These are phyloP conservation scores for Volucella inflata DNA, from an alignment of 2,888 invertebrate genomes.

Conservation along the genomic window DNA sequence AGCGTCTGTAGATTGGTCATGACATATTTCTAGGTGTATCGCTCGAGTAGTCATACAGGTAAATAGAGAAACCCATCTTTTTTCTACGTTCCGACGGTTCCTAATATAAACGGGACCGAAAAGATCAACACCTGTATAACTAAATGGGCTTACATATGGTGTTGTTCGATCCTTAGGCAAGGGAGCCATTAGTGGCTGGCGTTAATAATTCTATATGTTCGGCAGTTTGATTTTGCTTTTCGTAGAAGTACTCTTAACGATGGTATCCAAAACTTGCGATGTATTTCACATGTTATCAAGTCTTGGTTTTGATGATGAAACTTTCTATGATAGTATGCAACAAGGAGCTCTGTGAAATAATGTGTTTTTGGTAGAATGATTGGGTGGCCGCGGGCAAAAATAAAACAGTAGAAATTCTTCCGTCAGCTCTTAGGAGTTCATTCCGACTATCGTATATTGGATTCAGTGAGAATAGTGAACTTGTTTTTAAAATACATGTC, in stretches of 20 bases:
- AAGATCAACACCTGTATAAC: constrained; percentile 17
- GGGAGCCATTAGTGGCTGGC: too few relatives aligned
- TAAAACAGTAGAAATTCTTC: neutral
- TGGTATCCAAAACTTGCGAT: constrained; percentile 40
- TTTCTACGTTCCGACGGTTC: constrained; percentile 12
- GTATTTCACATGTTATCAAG: constrained; percentile 36
- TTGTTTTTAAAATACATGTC: constrained; percentile 1
- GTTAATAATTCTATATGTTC: constrained; percentile 1
- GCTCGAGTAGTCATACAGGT: neutral
- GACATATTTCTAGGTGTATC: neutral
- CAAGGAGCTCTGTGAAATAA: constrained; percentile 27
- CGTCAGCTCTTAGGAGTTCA: neutral
- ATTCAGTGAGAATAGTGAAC: constrained; percentile 13
- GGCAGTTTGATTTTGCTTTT: constrained; percentile 27
- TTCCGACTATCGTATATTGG: constrained; percentile 2
- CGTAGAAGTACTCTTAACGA: constrained; percentile 18
- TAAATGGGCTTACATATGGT: constrained; percentile 24
- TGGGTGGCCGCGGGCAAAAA: neutral
- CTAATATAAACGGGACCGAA: constrained; percentile 20
- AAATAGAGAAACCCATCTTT: neutral
- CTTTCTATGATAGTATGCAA: constrained; percentile 26
- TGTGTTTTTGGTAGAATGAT: constrained; percentile 29
- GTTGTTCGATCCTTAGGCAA: too few relatives aligned
- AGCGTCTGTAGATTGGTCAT: neutral
- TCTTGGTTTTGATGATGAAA: constrained; percentile 48